A percentile compares a stretch with the other conserved stretches of the same genome.
Conservation (phyloP, 1,140 invertebrate species). For the Cyphomyrmex costatus region DNA sequence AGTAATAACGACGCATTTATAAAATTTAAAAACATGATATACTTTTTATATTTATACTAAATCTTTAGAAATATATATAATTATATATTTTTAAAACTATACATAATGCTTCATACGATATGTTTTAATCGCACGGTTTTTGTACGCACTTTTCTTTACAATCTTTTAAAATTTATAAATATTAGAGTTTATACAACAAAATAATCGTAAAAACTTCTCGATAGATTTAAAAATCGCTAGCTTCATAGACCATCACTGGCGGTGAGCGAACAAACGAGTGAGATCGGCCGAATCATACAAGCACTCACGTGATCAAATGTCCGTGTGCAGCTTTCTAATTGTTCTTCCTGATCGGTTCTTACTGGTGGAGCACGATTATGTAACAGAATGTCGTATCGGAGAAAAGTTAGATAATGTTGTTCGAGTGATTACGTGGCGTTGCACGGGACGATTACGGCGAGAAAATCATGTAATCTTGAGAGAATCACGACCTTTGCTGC, state of each 20-base stretch:
- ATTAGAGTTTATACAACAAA: neutral
- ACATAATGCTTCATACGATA: neutral
- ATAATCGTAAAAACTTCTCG: neutral
- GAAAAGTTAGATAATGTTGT: constrained; percentile 42
- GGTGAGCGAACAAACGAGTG: neutral
- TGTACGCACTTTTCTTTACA: neutral
- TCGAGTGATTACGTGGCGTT: constrained; percentile 39
- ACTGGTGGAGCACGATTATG: constrained; percentile 62
- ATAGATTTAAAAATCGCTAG: neutral
- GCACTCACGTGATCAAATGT: constrained; percentile 69
- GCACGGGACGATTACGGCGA: neutral
- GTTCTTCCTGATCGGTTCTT: constrained; percentile 81
- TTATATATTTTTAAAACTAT: neutral
- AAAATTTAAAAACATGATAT: neutral
- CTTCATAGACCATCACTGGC: neutral
- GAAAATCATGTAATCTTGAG: constrained; percentile 8
- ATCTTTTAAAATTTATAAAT: neutral
- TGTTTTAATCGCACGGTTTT: too few species aligned
- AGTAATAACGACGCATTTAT: neutral
- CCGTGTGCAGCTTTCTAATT: constrained; percentile 81
- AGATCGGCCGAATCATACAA: constrained; percentile 47
- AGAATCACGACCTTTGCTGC: neutral
- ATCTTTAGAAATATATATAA: neutral
- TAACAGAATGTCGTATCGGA: constrained; percentile 59
- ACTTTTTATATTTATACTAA: neutral